Evolutionary conservation across 1,140 invertebrate species (phyloP).

Genomic region (Fopius arisanus): DNA sequence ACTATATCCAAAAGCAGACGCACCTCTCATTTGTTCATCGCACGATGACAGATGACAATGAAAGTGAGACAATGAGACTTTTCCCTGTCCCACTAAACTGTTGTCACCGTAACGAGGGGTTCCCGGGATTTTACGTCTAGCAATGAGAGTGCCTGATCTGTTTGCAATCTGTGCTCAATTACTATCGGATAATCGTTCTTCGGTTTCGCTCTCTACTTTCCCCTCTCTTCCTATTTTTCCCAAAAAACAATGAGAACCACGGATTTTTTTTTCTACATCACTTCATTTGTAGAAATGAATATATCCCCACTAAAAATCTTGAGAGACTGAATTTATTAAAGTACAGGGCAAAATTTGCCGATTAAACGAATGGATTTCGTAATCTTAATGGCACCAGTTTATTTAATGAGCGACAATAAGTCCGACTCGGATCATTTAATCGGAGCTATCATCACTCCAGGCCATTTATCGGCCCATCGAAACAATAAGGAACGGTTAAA

Average conservation of each 20-base stretch:
- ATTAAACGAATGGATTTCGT: background rate
- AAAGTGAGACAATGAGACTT: slow-evolving; percentile 40
- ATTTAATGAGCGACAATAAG: background rate
- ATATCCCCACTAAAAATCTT: too few relatives aligned
- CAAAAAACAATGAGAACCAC: slow-evolving; percentile 16
- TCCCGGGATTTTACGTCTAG: slow-evolving; percentile 25
- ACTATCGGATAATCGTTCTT: slow-evolving; percentile 61
- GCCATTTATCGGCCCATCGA: slow-evolving; percentile 9
- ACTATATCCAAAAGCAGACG: background rate
- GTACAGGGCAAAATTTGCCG: too few relatives aligned
- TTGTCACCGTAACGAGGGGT: slow-evolving; percentile 11
- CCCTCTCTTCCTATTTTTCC: background rate
- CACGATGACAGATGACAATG: slow-evolving; percentile 64
- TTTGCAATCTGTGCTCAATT: slow-evolving; percentile 62
- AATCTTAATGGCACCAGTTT: background rate
- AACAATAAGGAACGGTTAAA: slow-evolving; percentile 16
- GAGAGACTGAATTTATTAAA: too few relatives aligned
- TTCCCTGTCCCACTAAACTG: slow-evolving; percentile 21
- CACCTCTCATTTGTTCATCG: slow-evolving; percentile 49
- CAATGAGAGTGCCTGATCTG: slow-evolving; percentile 45
- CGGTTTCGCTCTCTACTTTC: background rate
- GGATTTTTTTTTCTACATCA: background rate
- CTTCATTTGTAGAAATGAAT: background rate
- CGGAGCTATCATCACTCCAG: background rate
- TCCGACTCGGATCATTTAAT: slow-evolving; percentile 10